Conservation (phyloP, 2,113 vertebrate species). For the Crotalus viridis region DNA sequence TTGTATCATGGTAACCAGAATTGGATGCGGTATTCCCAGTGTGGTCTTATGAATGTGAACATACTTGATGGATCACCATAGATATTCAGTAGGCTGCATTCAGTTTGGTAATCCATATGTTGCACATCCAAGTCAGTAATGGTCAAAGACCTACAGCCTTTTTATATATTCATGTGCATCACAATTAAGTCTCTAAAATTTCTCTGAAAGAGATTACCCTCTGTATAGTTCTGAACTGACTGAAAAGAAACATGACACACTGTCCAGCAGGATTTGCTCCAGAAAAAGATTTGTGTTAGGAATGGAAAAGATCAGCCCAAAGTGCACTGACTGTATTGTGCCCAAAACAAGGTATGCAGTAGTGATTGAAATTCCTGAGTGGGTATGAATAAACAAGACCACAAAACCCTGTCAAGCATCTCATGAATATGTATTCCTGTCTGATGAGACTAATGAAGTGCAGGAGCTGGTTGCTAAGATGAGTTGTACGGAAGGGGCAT, state of each 20-base stretch:
- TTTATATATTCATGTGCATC: background rate
- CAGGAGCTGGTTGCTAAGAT: slow-evolving; percentile 44
- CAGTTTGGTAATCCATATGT: background rate
- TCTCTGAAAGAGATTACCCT: background rate
- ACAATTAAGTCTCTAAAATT: background rate
- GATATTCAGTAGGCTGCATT: background rate
- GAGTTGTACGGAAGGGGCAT: slow-evolving; percentile 17
- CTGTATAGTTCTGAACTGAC: background rate
- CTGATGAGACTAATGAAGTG: slow-evolving; percentile 57
- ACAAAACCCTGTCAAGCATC: slow-evolving; percentile 52
- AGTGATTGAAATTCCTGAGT: slow-evolving; percentile 13
- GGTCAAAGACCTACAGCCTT: background rate
- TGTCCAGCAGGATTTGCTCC: background rate
- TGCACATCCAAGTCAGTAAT: background rate
- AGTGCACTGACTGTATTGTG: no score
- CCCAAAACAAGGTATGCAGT: background rate
- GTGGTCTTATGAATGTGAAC: background rate
- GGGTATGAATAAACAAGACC: slow-evolving; percentile 53
- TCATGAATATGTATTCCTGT: slow-evolving; percentile 65
- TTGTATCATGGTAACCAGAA: background rate
- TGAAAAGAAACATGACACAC: background rate
- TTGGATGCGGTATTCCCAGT: background rate
- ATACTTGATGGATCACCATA: background rate
- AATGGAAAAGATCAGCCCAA: background rate
- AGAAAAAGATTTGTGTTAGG: background rate